Conservation (phyloP, 2,113 vertebrate species). For the Dipodomys merriami region DNA sequence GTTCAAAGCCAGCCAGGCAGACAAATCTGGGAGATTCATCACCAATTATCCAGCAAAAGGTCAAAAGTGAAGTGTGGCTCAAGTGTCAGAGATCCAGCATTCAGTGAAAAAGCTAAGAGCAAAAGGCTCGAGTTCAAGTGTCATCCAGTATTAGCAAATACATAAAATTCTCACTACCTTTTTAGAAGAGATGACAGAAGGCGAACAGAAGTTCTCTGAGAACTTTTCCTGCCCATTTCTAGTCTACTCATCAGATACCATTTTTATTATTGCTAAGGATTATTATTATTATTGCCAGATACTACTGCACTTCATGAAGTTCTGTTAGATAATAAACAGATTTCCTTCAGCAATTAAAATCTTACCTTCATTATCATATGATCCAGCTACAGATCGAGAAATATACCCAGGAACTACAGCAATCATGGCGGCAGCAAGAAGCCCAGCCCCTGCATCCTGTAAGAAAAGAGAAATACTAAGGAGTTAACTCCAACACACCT, state of each 20-base stretch:
- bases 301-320: neutral
- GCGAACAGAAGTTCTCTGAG: neutral
- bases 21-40: too few species aligned
- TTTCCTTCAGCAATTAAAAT: neutral
- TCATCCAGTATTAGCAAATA: too few species aligned
- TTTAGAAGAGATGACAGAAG: neutral
- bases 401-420: conserved; percentile 98
- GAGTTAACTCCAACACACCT: neutral
- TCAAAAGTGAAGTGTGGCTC: too few species aligned
- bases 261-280: conserved; percentile 31
- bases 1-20: too few species aligned
- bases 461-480: neutral
- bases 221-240: neutral
- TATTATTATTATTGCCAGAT: neutral
- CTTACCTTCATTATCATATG: conserved; percentile 98
- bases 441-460: conserved; percentile 97
- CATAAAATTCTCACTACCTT: neutral
- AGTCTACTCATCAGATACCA: neutral
- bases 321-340: neutral
- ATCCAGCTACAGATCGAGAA: conserved; percentile 97
- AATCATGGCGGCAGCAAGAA: conserved; percentile 98
- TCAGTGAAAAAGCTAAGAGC: too few species aligned
- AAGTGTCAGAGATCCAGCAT: too few species aligned
- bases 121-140: too few species aligned
- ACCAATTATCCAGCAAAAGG: too few species aligned